Evolutionary conservation across 1,140 invertebrate species (phyloP).

Genomic region (Drosophila carrolli): DNA sequence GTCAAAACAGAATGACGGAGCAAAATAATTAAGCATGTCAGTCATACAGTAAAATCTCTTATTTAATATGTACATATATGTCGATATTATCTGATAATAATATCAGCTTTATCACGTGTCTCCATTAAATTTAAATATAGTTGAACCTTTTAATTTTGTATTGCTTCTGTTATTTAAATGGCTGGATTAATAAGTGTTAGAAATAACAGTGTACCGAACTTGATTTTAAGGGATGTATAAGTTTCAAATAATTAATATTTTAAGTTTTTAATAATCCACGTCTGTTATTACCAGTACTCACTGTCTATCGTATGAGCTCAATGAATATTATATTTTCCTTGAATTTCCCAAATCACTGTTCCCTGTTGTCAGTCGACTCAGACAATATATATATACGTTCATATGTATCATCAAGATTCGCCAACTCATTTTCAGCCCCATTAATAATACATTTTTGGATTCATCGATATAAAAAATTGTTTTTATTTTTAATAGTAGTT

Average conservation of each 20-base stretch:
- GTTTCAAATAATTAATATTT: too few species aligned
- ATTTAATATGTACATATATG: too few species aligned
- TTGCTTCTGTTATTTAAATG: too few species aligned
- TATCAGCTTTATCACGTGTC: background rate
- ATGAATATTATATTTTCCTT: slow-evolving; percentile 16
- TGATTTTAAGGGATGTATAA: too few species aligned
- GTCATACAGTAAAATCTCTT: slow-evolving; percentile 5
- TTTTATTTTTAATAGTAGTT: slow-evolving; percentile 50
- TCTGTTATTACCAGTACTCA: background rate
- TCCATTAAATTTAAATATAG: too few species aligned
- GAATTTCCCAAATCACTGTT: slow-evolving; percentile 18
- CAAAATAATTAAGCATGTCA: slow-evolving; percentile 9
- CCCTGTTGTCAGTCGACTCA: background rate
- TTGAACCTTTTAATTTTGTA: too few species aligned
- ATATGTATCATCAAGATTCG: background rate
- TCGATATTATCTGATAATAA: background rate
- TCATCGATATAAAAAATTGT: slow-evolving; percentile 20
- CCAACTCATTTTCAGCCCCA: background rate
- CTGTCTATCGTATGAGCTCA: slow-evolving; percentile 5
- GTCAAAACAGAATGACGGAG: slow-evolving; percentile 40
- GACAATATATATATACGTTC: background rate
- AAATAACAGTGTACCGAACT: too few species aligned
- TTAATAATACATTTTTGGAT: background rate
- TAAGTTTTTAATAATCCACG: too few species aligned
- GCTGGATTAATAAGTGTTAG: too few species aligned